Base-by-base conservation (phyloP, 2,888 invertebrate species). In the Spisula subtruncata region DNA sequence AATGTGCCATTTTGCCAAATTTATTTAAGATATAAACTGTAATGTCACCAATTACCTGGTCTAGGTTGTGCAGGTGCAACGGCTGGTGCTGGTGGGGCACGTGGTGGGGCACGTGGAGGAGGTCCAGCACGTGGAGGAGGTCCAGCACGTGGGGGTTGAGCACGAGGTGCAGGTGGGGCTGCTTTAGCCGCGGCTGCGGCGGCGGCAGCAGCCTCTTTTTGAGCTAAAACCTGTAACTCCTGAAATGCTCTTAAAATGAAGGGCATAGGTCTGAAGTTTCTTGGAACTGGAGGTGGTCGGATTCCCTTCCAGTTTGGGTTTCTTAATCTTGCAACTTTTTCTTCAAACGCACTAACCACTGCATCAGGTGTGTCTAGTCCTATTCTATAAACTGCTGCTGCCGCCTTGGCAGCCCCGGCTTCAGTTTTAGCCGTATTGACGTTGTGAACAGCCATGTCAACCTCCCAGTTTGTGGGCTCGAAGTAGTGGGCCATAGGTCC, bases 401-500 rank as follows among this genome's bases (percentile, higher is more conserved):
- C 92, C 0, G 92, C 92, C 54, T 90, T 89, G 0, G 89, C 89
- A 4, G 92, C 92, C 16, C 25, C 89, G 6, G 84, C 82, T 81
- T 92, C 90, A 0, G 92, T 92, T 14, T 71, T 90, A 10, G 92
- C 92, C 8, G 89, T 71, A 25, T 89, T 81, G 20, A 92, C 82
- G 41, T 90, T 86, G 25, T 84, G 85, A 25, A 92, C 83, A 6
- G 92, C 92, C 5, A 87, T 71, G n/a, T 92, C 89, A 4, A 92
- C 32, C 46, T 92, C 92, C 89, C 90, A 92, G 46, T 86, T 88
- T 18, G 90, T 88, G 4, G 92, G 92, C 66, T 92, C 92, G 81
- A 80, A 79, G 29, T 46, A 83, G 29, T 32, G 4, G 8, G 60
- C 48, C 32, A 54, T 35, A 29, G 51, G 60, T 32, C 66, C 83